Percentiles rank a stretch among this genome's conserved stretches.
Evolutionary conservation across 2,797 vertebrate species (phyloP).

Genomic region (Myotis myotis): DNA sequence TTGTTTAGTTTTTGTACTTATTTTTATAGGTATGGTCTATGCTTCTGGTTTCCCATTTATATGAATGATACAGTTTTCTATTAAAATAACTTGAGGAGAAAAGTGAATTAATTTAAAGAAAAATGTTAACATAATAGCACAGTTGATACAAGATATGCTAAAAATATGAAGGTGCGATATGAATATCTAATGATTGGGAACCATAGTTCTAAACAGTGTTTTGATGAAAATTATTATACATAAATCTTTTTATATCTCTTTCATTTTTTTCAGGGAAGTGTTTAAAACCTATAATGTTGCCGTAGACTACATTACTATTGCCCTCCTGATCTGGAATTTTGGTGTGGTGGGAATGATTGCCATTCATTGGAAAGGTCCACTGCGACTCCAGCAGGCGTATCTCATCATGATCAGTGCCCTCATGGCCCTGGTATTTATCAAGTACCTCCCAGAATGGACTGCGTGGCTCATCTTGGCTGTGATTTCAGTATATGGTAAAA

Average conservation of each 20-base stretch:
- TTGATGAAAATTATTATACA: not conserved
- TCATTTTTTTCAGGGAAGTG: slow-evolving; percentile 89
- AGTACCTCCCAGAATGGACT: slow-evolving; percentile 99
- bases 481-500: slow-evolving; percentile 98
- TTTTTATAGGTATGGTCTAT: not conserved
- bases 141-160: not conserved
- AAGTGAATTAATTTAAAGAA: slow-evolving; percentile 9
- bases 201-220: slow-evolving; percentile 42
- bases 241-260: slow-evolving; percentile 4
- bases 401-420: slow-evolving; percentile 99
- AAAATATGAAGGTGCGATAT: not conserved
- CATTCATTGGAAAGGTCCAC: slow-evolving; percentile 98
- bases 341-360: slow-evolving; percentile 99
- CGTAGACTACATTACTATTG: slow-evolving; percentile 96
- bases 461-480: slow-evolving; percentile 98
- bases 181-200: not conserved
- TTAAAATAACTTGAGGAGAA: slow-evolving; percentile 37
- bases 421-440: slow-evolving; percentile 99
- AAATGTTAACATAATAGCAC: not conserved
- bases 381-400: slow-evolving; percentile 97
- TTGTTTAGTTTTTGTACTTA: slow-evolving; percentile 14
- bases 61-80: not conserved
- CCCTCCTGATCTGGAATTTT: slow-evolving; percentile 96
- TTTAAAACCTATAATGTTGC: slow-evolving; percentile 99
- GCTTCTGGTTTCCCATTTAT: slow-evolving; percentile 23